Conservation (phyloP, 2,113 vertebrate genomes). For the Laterallus jamaicensis region DNA sequence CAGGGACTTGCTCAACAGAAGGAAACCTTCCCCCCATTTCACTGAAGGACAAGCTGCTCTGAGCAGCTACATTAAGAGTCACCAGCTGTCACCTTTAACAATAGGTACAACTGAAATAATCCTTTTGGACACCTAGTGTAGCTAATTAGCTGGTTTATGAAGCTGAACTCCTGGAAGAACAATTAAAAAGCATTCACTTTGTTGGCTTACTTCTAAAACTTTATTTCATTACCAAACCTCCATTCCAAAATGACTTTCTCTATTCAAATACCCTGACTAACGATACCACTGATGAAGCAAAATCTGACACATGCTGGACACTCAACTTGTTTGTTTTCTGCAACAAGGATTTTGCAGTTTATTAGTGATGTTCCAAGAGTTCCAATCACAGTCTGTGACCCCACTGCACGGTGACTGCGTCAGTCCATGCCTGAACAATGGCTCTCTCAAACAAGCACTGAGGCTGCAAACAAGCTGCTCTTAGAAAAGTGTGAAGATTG, state of each 20-base stretch:
- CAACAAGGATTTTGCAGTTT: background rate
- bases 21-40: background rate
- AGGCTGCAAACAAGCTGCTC: background rate
- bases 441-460: background rate
- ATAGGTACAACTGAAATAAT: background rate
- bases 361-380: background rate
- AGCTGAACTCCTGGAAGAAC: background rate
- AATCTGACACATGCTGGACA: background rate
- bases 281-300: background rate
- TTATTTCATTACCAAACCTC: background rate
- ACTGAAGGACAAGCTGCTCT: background rate
- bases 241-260: background rate
- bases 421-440: background rate
- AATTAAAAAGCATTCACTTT: background rate
- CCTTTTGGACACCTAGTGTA: background rate
- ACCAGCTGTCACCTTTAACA: background rate
- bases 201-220: background rate
- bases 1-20: background rate
- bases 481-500: background rate
- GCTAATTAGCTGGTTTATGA: background rate
- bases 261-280: background rate
- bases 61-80: background rate
- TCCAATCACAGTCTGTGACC: background rate
- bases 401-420: background rate
- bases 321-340: fast-evolving